phyloP scores from a whole-genome alignment of 2,888 invertebrate genomes.

The Noctua pronuba region DNA sequence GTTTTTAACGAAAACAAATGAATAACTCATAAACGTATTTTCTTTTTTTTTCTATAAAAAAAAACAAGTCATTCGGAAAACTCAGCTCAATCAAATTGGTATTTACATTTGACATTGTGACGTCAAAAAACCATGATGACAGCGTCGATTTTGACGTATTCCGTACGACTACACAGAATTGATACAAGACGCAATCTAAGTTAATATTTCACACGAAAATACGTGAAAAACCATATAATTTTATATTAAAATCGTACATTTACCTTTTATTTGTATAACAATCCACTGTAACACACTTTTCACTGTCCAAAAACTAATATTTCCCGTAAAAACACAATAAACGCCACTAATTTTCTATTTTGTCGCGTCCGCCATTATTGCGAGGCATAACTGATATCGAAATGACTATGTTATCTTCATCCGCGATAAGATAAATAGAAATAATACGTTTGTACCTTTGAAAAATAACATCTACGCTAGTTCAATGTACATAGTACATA shows the following conservation, averaged over 20 bases:
- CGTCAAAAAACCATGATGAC: not conserved
- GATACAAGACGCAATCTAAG: not conserved
- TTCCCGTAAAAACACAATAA: not conserved
- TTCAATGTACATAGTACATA: slow-evolving; percentile 8
- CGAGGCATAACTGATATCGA: slow-evolving; percentile 14
- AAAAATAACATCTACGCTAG: slow-evolving; percentile 22
- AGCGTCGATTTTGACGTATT: slow-evolving; percentile 8
- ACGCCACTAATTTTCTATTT: slow-evolving; percentile 6
- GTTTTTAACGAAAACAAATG: not conserved
- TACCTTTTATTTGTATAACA: slow-evolving; percentile 5
- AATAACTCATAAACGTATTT: not conserved
- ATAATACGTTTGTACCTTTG: slow-evolving; percentile 26
- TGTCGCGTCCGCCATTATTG: slow-evolving; percentile 18
- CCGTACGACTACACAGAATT: not conserved
- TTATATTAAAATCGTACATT: not conserved
- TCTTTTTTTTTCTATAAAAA: not conserved
- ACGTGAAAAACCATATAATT: not conserved
- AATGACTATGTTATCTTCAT: slow-evolving; percentile 23
- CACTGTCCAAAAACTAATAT: not conserved
- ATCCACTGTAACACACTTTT: slow-evolving; percentile 36
- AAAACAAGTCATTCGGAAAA: not conserved
- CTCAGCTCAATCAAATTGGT: not conserved
- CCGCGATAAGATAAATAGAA: slow-evolving; percentile 55
- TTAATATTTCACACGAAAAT: not conserved
- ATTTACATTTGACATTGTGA: not conserved